Evolutionary conservation across 2,797 vertebrate species (phyloP), one percentile per base, ranked within the genome.

Genomic region (Arctocebus calabarensis): DNA sequence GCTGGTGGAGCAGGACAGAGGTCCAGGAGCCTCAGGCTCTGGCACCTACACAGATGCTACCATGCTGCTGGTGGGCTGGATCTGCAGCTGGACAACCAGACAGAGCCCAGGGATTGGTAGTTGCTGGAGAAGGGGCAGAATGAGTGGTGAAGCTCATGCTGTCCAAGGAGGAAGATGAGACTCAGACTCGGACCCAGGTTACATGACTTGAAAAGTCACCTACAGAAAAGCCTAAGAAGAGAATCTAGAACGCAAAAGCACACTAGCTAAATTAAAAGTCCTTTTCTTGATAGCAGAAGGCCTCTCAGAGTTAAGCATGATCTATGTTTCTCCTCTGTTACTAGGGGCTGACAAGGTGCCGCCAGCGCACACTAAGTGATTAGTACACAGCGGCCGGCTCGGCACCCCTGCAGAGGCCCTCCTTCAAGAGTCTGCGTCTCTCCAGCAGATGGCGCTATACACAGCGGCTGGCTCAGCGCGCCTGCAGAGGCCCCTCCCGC

Each of bases 401-500:
- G 34, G 22, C 55, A 17, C 34, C 19, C 81, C 9, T 34, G 5
- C 1, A 59, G 17, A 64, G 40, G 13, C 27, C 5, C 22, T 82
- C 29, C 59, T 43, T 19, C 59, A 40, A 32, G 12, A 48, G 45
- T 48, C 45, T 48, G 55, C 34, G 81, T 87, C 61, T 75, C 3
- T 79, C 96, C 96, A 93, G 89, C 74, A 96, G 95, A 87, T 40
- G 86, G 85, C 59, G 84, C 84, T 66, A 75, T 48, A 48, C 45
- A 48, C 45, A 48, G 45, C 12, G 55, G 34, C 7, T 20, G 48
- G 77, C 62, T 93, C 27, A 40, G 22, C 40, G 20, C n/a, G 23
- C 81, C 12, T 48, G 5, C 1, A 59, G 17, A 64, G 43, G 13
- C 74, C 29, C 5, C 29, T 68, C 29, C 48, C 34, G 14, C 59